Conservation (phyloP, 2,888 invertebrate genomes). For the Himalopsyche kuldschensis region DNA sequence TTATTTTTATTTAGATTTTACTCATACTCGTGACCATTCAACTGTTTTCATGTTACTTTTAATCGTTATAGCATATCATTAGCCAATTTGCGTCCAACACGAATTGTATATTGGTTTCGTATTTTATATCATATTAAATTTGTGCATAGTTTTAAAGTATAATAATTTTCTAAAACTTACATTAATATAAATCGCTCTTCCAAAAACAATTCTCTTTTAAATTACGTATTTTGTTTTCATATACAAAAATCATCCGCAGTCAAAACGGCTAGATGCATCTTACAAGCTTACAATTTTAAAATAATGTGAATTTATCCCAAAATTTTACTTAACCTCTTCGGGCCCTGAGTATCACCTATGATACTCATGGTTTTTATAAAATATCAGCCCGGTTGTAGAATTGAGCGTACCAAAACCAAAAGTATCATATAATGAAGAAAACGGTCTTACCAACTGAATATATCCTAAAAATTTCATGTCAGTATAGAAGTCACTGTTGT, state of each 20-base stretch:
- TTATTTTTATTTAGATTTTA: background rate
- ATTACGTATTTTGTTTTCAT: background rate
- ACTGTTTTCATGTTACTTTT: background rate
- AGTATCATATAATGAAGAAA: too few species aligned
- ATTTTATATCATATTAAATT: background rate
- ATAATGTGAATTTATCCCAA: background rate
- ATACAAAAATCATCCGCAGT: background rate
- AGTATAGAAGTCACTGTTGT: too few species aligned
- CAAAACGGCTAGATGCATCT: background rate
- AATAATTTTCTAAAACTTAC: background rate
- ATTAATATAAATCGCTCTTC: background rate
- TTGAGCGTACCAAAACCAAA: too few species aligned
- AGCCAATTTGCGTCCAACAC: background rate
- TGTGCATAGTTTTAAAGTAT: background rate
- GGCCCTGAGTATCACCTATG: too few species aligned
- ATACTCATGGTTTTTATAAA: too few species aligned
- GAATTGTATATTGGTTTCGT: background rate
- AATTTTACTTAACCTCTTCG: background rate
- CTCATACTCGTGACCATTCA: background rate
- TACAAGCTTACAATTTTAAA: background rate
- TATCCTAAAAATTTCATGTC: too few species aligned
- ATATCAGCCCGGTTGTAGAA: too few species aligned
- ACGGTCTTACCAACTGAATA: too few species aligned
- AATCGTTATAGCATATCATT: background rate
- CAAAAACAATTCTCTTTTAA: background rate